phyloP scores from a whole-genome alignment of 2,888 invertebrate genomes.

The Escarpia spicata region DNA sequence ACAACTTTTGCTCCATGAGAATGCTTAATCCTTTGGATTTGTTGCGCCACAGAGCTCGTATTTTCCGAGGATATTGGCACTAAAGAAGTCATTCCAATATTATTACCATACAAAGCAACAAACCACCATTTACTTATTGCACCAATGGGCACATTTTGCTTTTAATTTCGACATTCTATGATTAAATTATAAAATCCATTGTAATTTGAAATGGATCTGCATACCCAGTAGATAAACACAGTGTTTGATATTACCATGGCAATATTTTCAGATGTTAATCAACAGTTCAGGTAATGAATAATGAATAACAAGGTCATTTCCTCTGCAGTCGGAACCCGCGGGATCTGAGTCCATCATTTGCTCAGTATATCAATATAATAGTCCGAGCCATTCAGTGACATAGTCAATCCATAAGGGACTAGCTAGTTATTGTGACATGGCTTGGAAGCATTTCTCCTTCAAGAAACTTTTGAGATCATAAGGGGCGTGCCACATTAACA shows the following conservation, averaged over 20 bases:
- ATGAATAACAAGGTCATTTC: neutral
- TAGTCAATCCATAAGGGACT: too few relatives aligned
- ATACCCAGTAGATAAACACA: neutral
- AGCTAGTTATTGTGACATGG: too few relatives aligned
- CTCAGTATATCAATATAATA: neutral
- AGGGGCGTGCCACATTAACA: too few relatives aligned
- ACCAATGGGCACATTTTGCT: neutral
- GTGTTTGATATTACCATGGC: neutral
- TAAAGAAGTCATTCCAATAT: too few relatives aligned
- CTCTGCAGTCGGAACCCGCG: neutral
- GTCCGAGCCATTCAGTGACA: neutral
- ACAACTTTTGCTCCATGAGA: too few relatives aligned
- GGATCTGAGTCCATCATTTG: neutral
- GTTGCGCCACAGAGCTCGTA: too few relatives aligned
- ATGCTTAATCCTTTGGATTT: too few relatives aligned
- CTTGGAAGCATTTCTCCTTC: too few relatives aligned
- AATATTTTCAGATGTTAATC: neutral
- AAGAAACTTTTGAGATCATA: too few relatives aligned
- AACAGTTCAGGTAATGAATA: neutral
- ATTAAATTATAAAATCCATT: neutral
- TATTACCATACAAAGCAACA: too few relatives aligned
- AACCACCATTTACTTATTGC: too few relatives aligned
- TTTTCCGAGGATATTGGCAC: too few relatives aligned
- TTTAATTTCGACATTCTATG: neutral
- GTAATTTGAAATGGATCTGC: neutral